Evolutionary conservation across 1,140 invertebrate genomes (phyloP).

Genomic region (Aricia agestis): DNA sequence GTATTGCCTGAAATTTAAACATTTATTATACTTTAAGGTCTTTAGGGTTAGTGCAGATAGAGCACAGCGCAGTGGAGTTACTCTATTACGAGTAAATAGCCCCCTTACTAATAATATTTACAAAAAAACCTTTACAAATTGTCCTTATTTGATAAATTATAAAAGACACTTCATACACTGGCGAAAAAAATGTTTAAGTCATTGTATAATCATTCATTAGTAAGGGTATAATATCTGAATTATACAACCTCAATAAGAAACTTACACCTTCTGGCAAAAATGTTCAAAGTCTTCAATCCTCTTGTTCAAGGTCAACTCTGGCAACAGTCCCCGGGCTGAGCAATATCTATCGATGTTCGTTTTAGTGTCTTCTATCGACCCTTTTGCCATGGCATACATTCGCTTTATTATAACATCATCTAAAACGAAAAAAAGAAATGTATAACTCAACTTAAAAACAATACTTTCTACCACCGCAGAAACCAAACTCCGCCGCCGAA

Average conservation of each 20-base stretch:
- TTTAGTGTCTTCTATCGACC: constrained; percentile 32
- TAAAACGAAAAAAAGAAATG: constrained; percentile 18
- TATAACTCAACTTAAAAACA: no score
- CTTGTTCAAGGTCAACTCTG: constrained; percentile 23
- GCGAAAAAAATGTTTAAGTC: no score
- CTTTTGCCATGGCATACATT: constrained; percentile 23
- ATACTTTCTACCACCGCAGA: no score
- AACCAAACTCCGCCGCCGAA: no score
- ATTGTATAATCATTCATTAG: no score
- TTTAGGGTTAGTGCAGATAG: no score
- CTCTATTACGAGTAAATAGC: no score
- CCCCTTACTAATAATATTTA: no score
- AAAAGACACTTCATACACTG: no score
- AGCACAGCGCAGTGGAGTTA: no score
- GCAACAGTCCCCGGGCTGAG: constrained; percentile 23
- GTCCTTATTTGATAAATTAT: no score
- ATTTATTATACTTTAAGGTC: not conserved
- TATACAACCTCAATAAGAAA: not conserved
- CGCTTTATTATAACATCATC: constrained; percentile 28
- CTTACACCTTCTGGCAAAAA: constrained; percentile 17
- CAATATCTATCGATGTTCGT: constrained; percentile 30
- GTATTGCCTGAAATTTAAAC: not conserved
- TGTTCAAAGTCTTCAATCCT: constrained; percentile 21
- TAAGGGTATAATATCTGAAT: not conserved
- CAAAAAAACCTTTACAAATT: no score